A percentile compares a stretch with the other conserved stretches of the same genome.
Evolutionary conservation across 2,797 vertebrate species (phyloP).

Genomic region (Poeciliopsis paucimaculata): DNA sequence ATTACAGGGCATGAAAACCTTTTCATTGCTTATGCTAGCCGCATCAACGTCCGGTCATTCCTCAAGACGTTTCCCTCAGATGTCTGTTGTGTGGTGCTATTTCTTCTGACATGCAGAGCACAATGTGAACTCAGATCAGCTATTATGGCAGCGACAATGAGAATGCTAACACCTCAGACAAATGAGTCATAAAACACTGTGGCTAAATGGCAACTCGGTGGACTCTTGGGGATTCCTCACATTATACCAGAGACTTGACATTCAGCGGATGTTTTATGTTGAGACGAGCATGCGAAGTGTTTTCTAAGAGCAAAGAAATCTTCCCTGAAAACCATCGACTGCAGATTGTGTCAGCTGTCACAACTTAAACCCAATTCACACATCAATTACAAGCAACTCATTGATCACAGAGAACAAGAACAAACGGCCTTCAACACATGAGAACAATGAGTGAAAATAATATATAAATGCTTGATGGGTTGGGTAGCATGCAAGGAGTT

Average conservation of each 20-base stretch:
- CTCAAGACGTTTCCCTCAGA: not conserved
- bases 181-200: not conserved
- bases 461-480: not conserved
- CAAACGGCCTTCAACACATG: not conserved
- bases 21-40: not conserved
- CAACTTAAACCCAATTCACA: conserved; percentile 9
- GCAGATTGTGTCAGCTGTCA: conserved; percentile 18
- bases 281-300: not conserved
- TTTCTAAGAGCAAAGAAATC: conserved; percentile 4
- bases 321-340: conserved; percentile 10
- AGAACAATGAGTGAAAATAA: not conserved
- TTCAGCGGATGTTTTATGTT: conserved; percentile 13
- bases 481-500: not conserved
- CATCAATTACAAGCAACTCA: not conserved
- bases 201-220: not conserved
- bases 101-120: conserved; percentile 1
- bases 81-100: not conserved
- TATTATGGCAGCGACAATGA: not conserved
- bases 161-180: not conserved
- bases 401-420: not conserved
- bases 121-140: not conserved
- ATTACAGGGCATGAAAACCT: not conserved
- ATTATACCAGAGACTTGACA: not conserved
- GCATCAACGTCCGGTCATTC: not conserved
- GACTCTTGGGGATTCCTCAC: not conserved